Percentiles rank a stretch among this genome's conserved stretches.
Conservation (phyloP, 1,140 invertebrate species). For the Bathynomus jamesi region DNA sequence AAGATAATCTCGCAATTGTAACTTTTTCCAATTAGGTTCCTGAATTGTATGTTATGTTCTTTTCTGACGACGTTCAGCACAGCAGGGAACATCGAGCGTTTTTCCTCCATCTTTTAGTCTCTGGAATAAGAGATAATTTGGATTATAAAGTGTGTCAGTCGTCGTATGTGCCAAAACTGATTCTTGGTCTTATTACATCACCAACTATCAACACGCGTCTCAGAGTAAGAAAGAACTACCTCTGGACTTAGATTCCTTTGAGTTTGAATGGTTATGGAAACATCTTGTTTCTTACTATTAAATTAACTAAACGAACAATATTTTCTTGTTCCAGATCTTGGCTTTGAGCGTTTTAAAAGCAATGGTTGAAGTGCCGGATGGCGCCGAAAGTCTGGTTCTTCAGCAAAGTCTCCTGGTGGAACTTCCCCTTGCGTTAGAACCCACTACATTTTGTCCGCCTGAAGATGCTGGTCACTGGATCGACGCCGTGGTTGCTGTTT, state of each 20-base stretch:
- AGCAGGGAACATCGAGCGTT: no score
- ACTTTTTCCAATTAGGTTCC: no score
- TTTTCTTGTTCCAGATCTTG: conserved; percentile 5
- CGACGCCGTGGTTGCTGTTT: conserved; percentile 4
- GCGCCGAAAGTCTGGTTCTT: conserved; percentile 8
- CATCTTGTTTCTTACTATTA: background rate
- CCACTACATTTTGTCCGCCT: background rate
- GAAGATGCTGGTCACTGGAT: background rate
- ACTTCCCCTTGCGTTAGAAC: conserved; percentile 4
- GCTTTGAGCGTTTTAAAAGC: conserved; percentile 17
- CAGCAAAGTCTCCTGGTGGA: conserved; percentile 15
- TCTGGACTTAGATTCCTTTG: no score
- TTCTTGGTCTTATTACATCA: no score
- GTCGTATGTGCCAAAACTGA: no score
- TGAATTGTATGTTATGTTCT: no score
- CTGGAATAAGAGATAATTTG: no score
- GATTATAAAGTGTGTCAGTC: no score
- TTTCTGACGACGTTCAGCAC: no score
- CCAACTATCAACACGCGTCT: background rate
- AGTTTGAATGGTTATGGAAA: background rate
- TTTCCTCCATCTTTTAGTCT: no score
- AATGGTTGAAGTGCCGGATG: conserved; percentile 9
- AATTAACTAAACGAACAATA: background rate
- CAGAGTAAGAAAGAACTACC: background rate
- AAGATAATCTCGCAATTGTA: no score